Percentiles rank a stretch among this genome's conserved stretches.
Evolutionary conservation across 2,888 invertebrate species (phyloP).

Genomic region (Epinotia demarniana): DNA sequence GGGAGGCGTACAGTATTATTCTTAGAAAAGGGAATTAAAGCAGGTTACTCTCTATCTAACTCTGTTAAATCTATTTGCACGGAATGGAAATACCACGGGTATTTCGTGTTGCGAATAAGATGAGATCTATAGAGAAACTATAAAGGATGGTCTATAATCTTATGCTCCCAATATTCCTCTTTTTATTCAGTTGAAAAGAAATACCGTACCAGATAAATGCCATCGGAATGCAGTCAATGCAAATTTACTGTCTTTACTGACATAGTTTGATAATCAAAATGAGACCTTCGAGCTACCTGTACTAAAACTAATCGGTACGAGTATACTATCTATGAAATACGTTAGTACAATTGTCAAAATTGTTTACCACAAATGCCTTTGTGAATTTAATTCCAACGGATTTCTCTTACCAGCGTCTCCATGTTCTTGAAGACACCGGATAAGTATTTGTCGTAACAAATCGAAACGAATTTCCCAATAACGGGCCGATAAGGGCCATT

Average conservation of each 20-base stretch:
- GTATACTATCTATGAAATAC: no score
- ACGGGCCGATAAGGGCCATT: slow-evolving; percentile 27
- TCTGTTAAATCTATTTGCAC: slow-evolving; percentile 29
- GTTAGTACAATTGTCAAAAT: not conserved
- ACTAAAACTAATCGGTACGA: no score
- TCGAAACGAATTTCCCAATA: slow-evolving; percentile 20
- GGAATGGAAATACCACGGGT: slow-evolving; percentile 11
- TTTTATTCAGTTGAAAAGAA: not conserved
- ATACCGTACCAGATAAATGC: no score
- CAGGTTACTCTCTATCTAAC: slow-evolving; percentile 26
- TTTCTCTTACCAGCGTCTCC: not conserved
- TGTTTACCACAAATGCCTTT: not conserved
- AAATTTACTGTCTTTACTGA: no score
- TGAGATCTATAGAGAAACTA: not conserved
- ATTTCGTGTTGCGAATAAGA: slow-evolving; percentile 10
- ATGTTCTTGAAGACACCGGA: not conserved
- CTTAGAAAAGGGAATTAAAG: slow-evolving; percentile 24
- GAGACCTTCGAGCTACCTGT: no score
- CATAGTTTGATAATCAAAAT: no score
- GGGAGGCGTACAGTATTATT: slow-evolving; percentile 36
- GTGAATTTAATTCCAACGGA: not conserved
- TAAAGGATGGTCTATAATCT: not conserved
- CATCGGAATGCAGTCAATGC: no score
- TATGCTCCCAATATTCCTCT: not conserved
- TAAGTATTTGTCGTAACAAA: slow-evolving; percentile 9